Evolutionary conservation across 2,797 vertebrate species (phyloP), one percentile per base, ranked within the genome.

Genomic region (Distichodus sexfasciatus): DNA sequence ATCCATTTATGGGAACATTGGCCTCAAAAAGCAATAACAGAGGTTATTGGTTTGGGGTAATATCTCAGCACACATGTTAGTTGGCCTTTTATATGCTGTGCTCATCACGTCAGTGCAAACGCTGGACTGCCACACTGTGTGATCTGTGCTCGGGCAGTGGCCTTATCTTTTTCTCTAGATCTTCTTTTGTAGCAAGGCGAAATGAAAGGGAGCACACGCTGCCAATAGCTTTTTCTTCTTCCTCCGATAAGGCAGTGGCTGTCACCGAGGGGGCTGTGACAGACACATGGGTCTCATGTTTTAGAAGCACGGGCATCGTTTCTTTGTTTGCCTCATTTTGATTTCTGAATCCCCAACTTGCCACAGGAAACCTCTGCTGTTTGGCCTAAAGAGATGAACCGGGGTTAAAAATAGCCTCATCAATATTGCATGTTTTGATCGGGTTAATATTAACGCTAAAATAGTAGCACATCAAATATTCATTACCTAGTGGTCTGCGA

Each of bases 381-480:
- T 87, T 80, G 83, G 69, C 78, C 79, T 19, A 19, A n/a, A 4
- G 50, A 74, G 76, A 76, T 73, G 75, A 85, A 76, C 79, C 84
- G 6, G 58, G 81, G 80, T 85, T 89, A 84, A 88, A 88, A 90
- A 87, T 88, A 86, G 80, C 10, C 78, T 85, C 65, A 83, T 91
- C 72, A 88, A 88, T 89, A 80, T 79, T 87, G 71, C 76, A 90
- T 81, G 79, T 82, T 89, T 87, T 87, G 80, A 90, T 90, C 54
- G 72, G 82, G 85, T 90, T 89, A 87, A 89, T 90, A 89, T 89
- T 87, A 82, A 84, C 84, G 79, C 76, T 80, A 79, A 87, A 90
- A 89, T 90, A 87, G 87, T 86, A 89, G 84, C 83, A 31, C 81
- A 88, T 91, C 57, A 89, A 90, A 85, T 86, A 91, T 90, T 85